Conservation (phyloP, 2,888 invertebrate species). For the Chrysomela aeneicollis region DNA sequence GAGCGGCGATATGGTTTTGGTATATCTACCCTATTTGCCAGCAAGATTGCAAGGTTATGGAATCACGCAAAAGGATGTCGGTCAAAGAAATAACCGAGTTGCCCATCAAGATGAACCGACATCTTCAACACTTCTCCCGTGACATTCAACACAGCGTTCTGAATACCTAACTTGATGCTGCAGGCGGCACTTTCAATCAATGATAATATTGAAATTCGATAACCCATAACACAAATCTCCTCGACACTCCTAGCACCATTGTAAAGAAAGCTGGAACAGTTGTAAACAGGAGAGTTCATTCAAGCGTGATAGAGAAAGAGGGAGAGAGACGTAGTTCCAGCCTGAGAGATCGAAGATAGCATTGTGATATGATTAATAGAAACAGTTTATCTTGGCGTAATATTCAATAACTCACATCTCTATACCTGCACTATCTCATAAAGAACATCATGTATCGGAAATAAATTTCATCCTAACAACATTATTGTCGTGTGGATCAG, state of each 20-base stretch:
- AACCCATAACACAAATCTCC: background rate
- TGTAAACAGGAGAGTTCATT: background rate
- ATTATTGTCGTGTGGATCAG: slow-evolving; percentile 19
- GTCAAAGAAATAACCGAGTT: background rate
- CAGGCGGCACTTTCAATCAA: background rate
- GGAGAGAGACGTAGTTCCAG: background rate
- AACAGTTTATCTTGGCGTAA: slow-evolving; percentile 18
- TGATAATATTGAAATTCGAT: slow-evolving; percentile 2
- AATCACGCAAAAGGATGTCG: background rate
- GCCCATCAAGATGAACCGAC: background rate
- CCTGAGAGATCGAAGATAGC: slow-evolving; percentile 13
- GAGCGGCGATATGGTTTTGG: too few species aligned
- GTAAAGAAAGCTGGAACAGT: slow-evolving; percentile 1
- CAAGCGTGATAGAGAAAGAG: background rate
- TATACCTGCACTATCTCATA: slow-evolving; percentile 18
- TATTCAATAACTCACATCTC: slow-evolving; percentile 20
- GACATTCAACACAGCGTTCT: background rate
- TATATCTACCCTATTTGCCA: too few species aligned
- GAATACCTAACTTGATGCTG: background rate
- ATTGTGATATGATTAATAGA: slow-evolving; percentile 23
- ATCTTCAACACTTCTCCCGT: background rate
- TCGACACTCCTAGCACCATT: background rate
- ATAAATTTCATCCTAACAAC: slow-evolving; percentile 31
- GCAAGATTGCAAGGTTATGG: too few species aligned
- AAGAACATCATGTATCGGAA: slow-evolving; percentile 22